phyloP scores from a whole-genome alignment of 2,888 invertebrate genomes.

The Bembecia ichneumoniformis region DNA sequence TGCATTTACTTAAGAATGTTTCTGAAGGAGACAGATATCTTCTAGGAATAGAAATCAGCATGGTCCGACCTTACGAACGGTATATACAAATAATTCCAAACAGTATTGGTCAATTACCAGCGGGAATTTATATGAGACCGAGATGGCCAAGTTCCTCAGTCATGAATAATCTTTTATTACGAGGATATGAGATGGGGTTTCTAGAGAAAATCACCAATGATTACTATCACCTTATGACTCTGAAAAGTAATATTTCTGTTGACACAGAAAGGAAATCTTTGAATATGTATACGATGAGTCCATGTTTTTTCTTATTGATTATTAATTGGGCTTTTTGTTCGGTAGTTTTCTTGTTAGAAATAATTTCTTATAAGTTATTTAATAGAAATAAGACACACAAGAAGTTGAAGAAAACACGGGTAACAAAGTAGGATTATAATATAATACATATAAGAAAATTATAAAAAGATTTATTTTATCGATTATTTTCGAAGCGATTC shows the following conservation, averaged over 20 bases:
- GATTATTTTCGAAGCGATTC: too few relatives aligned
- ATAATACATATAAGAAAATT: too few relatives aligned
- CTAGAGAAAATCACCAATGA: conserved; percentile 15
- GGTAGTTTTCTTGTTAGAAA: neutral
- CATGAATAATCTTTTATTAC: conserved; percentile 17
- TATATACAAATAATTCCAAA: conserved; percentile 28
- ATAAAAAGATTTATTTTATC: too few relatives aligned
- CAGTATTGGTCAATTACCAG: conserved; percentile 18
- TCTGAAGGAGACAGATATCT: conserved; percentile 31
- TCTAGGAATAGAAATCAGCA: conserved; percentile 19
- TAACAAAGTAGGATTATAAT: too few relatives aligned
- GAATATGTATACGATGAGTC: neutral
- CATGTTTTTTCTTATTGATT: neutral
- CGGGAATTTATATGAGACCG: conserved; percentile 32
- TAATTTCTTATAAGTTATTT: neutral
- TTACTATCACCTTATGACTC: neutral
- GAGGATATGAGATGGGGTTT: conserved; percentile 29
- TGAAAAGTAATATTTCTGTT: neutral
- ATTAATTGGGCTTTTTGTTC: neutral
- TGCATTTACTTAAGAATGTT: conserved; percentile 18
- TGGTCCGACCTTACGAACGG: conserved; percentile 13
- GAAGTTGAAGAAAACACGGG: too few relatives aligned
- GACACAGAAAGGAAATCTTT: neutral
- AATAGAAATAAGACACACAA: too few relatives aligned
- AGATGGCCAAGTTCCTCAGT: conserved; percentile 35